Percentiles rank a stretch among this genome's conserved stretches.
phyloP scores from a whole-genome alignment of 92 coral and sea anemone species.

The Heliopora coerulea region DNA sequence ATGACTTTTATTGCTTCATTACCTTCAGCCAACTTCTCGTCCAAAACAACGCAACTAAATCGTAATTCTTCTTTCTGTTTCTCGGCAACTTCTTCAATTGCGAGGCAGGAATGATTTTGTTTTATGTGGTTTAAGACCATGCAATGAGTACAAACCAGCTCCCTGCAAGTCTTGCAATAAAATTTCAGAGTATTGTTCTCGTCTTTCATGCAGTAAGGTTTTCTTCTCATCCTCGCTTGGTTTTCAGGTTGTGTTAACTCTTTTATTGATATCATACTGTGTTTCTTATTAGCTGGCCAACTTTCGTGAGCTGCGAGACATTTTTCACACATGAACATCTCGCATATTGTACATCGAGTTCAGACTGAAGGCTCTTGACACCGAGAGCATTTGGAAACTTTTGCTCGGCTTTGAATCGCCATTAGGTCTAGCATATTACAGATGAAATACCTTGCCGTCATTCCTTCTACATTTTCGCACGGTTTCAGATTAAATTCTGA shows the following conservation, averaged over 20 bases:
- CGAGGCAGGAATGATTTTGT: no score
- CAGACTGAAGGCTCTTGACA: neutral
- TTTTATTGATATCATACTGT: no score
- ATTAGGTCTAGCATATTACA: neutral
- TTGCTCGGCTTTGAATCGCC: neutral
- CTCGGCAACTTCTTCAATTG: no score
- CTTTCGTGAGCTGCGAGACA: neutral
- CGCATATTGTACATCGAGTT: neutral
- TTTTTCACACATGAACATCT: neutral
- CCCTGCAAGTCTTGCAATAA: neutral
- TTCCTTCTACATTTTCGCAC: neutral
- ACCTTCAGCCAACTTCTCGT: no score
- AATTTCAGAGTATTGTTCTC: neutral
- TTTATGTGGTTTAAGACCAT: no score
- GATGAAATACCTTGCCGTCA: neutral
- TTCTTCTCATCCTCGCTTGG: neutral
- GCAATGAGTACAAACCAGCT: neutral
- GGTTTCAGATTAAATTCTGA: neutral
- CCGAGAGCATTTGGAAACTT: neutral
- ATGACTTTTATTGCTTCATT: no score
- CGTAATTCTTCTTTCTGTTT: no score
- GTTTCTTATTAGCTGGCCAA: neutral
- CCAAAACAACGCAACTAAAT: no score
- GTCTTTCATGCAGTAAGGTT: neutral
- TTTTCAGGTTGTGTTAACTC: no score